phyloP scores from a whole-genome alignment of 2,888 invertebrate species.

The Eupithecia subfuscata region DNA sequence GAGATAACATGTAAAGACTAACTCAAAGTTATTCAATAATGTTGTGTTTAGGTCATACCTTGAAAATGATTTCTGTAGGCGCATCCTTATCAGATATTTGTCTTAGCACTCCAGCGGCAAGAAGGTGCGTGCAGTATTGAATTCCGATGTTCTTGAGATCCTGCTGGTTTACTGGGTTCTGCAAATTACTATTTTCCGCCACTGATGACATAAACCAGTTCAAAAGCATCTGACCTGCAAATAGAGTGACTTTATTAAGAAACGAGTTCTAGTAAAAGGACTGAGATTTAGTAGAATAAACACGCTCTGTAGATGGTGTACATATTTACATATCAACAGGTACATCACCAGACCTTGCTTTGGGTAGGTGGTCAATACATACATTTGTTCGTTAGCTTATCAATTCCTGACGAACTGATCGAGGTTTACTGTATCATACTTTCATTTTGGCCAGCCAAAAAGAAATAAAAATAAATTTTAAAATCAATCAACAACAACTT shows the following conservation, averaged over 20 bases:
- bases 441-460: background rate
- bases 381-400: background rate
- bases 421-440: background rate
- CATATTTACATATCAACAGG: background rate
- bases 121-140: conserved; percentile 94
- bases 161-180: conserved; percentile 85
- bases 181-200: conserved; percentile 87
- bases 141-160: conserved; percentile 91
- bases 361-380: background rate
- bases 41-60: conserved; percentile 76
- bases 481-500: background rate
- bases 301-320: background rate
- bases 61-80: conserved; percentile 86
- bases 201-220: conserved; percentile 94
- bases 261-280: background rate
- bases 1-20: background rate
- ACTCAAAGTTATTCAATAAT: background rate
- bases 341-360: background rate
- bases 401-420: background rate
- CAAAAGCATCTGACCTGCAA: conserved; percentile 94
- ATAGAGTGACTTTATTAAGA: background rate
- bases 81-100: conserved; percentile 91
- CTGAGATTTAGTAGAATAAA: background rate
- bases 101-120: conserved; percentile 93
- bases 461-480: background rate